Evolutionary conservation across 2,888 invertebrate genomes (phyloP), one percentile per base, ranked within the genome.

Genomic region (Drosophila merina): DNA sequence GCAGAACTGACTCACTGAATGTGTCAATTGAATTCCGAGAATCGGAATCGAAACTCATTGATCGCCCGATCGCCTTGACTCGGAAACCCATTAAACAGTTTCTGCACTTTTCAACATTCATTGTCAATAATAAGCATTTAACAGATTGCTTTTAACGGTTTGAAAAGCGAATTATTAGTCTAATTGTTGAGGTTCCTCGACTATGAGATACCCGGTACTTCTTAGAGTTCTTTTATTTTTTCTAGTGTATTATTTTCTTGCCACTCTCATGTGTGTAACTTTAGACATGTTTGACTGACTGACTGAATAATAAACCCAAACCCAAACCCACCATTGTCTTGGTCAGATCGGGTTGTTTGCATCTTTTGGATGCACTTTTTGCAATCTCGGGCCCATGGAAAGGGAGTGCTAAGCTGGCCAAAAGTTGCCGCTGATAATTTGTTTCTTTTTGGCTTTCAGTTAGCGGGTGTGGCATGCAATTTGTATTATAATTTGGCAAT

Each of bases 401-500:
- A 36, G 63, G 70, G 71, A 70, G 71, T 70, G 64, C 40, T 59
- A 42, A 25, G 40, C 45, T 38, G 56, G n/a, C n/a, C 51, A 42
- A 28, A 36, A 55, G 28, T 20, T 47, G 48, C 60, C 55, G 59
- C n/a, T 59, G 7, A 36, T 45, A 14, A 14, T 14, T 14, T 14
- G 14, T 14, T 14, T 14, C 14, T 14, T 14, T 14, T 14, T 14
- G 14, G 60, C 47, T 48, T 31, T 9, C 25, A 20, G 40, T 62
- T 48, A 6, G 40, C 62, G 85, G 83, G 79, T 79, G 79, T 74
- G 69, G 74, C 66, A 48, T 69, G 79, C 87, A 81, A 86, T 86
- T 86, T 83, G 77, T 79, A 75, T 80, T 81, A 63, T 72, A 70
- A 81, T 85, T 87, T 75, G 85, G 73, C 87, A 87, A 83, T 79